Evolutionary conservation across 2,797 vertebrate genomes (phyloP).

Genomic region (Xenentodon cancila): DNA sequence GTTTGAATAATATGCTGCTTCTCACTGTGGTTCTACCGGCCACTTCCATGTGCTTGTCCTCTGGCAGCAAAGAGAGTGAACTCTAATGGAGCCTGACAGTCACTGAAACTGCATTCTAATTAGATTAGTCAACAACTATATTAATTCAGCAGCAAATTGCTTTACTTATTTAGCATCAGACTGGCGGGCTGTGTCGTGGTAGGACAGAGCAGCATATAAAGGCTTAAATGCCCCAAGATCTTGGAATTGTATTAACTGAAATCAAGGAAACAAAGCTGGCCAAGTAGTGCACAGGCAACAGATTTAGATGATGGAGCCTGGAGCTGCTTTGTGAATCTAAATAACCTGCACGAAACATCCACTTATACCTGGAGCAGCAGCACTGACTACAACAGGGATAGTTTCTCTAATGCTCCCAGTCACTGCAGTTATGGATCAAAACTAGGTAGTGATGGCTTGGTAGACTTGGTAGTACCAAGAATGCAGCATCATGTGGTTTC

Average conservation of each 20-base stretch:
- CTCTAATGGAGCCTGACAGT: constrained; percentile 62
- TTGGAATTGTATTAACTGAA: constrained; percentile 57
- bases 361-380: not conserved
- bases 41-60: constrained; percentile 32
- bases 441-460: not conserved
- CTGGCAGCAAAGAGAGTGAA: constrained; percentile 26
- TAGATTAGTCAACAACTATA: constrained; percentile 63
- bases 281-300: constrained; percentile 4
- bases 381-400: not conserved
- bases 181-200: constrained; percentile 53
- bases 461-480: not conserved
- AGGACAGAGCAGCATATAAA: constrained; percentile 57
- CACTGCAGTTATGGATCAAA: not conserved
- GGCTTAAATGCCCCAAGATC: constrained; percentile 55
- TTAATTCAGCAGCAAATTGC: constrained; percentile 71
- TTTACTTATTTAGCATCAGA: constrained; percentile 58
- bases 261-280: constrained; percentile 40
- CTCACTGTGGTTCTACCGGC: constrained; percentile 22
- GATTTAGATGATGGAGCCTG: not conserved
- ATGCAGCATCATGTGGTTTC: too few relatives aligned
- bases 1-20: constrained; percentile 38
- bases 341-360: constrained; percentile 28
- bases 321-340: constrained; percentile 29
- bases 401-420: not conserved
- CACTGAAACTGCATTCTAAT: constrained; percentile 58